Evolutionary conservation across 2,888 invertebrate genomes (phyloP), one percentile per base, ranked within the genome.

Genomic region (Eupithecia vulgata): DNA sequence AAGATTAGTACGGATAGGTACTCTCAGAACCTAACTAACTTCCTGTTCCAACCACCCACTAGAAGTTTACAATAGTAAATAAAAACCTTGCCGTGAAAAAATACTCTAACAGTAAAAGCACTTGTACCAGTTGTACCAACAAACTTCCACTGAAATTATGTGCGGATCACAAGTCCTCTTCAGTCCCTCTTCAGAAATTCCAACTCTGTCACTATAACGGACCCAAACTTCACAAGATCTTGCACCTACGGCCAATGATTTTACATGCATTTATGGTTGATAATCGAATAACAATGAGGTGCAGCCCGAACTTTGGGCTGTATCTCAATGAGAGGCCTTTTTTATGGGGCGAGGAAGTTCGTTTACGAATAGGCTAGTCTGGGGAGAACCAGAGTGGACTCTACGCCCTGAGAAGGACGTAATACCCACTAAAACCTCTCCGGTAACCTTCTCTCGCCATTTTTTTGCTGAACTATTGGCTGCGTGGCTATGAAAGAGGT

Each of bases 121-220:
- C 25, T 59, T 59, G 57, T 30, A 59, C 13, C 45, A 15, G 40
- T 13, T 40, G 8, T 37, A 62, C 17, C 7, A 37, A 62, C n/a
- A 10, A 17, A 21, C 21, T 40, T 30, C 30, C 30, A 7, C 1
- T 6, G 59, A 30, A 59, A 30, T 59, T 13, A 30, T 5, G 59
- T 59, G 59, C 8, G 5, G 13, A 59, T 30, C 67, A 30, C 37
- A 52, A 72, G 72, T 52, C 42, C 6, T 30, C 67, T n/a, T 30
- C 42, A 72, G 72, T 52, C 42, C 6, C 70, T 66, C 76, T 75
- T 72, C 65, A 73, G 35, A 72, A 70, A 69, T 73, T 72, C 57
- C 67, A 35, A 70, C 70, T 68, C 48, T 45, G 70, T 48, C 71
- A 71, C 65, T 57, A 37, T 82, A 85, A 83, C 83, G 81, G 81